Conservation (phyloP, 1,140 invertebrate genomes). For the Danaus plexippus region DNA sequence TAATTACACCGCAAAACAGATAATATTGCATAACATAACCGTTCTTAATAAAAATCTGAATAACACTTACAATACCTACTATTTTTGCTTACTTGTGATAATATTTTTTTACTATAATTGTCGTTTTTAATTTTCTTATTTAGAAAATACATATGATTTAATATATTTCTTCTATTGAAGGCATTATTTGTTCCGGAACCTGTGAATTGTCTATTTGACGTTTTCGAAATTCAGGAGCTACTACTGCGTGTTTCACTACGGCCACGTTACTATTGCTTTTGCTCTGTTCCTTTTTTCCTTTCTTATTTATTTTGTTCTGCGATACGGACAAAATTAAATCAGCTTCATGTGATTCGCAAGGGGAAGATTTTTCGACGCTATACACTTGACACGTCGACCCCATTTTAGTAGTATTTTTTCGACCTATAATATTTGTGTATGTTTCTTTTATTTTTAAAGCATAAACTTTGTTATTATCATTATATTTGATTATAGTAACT, state of each 20-base stretch:
- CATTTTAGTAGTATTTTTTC: slow-evolving; percentile 19
- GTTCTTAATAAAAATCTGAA: no score
- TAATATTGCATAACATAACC: not conserved
- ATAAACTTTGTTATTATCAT: slow-evolving; percentile 36
- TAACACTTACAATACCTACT: no score
- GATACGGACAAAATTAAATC: slow-evolving; percentile 28
- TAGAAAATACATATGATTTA: slow-evolving; percentile 6
- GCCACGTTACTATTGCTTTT: slow-evolving; percentile 7
- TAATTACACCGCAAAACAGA: slow-evolving; percentile 21
- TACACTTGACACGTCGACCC: slow-evolving; percentile 40
- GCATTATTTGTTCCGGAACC: slow-evolving; percentile 39
- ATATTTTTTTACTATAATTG: no score
- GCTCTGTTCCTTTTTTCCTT: slow-evolving; percentile 29
- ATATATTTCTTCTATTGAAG: slow-evolving; percentile 49
- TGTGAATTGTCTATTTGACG: slow-evolving; percentile 34
- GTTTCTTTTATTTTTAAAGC: slow-evolving; percentile 51
- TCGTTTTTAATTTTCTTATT: no score
- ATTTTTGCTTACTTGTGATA: no score
- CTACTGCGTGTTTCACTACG: slow-evolving; percentile 10
- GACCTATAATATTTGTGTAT: slow-evolving; percentile 16
- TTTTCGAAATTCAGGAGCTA: slow-evolving; percentile 29
- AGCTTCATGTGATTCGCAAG: slow-evolving; percentile 39
- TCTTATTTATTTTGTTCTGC: slow-evolving; percentile 35
- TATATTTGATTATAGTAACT: slow-evolving; percentile 43
- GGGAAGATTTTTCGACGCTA: slow-evolving; percentile 35